Evolutionary conservation across 2,888 invertebrate genomes (phyloP).

Genomic region (Dorcus parallelipipedus): DNA sequence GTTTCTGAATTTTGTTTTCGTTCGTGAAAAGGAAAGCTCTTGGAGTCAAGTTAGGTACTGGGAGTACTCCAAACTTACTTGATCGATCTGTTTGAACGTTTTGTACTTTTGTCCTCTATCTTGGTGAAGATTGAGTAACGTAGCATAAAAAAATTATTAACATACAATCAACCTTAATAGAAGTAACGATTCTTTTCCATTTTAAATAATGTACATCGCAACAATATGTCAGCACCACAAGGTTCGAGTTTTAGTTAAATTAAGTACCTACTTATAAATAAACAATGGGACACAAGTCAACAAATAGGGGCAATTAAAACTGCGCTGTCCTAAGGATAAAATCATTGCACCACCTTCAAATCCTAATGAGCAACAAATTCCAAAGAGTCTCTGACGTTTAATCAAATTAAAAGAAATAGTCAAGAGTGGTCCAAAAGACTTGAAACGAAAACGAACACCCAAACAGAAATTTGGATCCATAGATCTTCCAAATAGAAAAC

Average conservation of each 20-base stretch:
- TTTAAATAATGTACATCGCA: too few species aligned
- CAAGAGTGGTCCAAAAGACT: constrained; percentile 45
- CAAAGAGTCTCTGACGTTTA: constrained; percentile 65
- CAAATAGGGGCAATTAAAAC: constrained; percentile 62
- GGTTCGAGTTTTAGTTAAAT: neutral
- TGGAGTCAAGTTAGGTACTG: too few species aligned
- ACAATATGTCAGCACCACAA: neutral
- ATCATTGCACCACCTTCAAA: constrained; percentile 73
- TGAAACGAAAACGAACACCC: constrained; percentile 34
- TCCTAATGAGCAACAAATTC: constrained; percentile 69
- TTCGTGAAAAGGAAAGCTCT: too few species aligned
- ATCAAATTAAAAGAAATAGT: constrained; percentile 57
- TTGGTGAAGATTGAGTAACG: too few species aligned
- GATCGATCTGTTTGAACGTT: too few species aligned
- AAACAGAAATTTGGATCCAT: constrained; percentile 7
- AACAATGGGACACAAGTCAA: constrained; percentile 69
- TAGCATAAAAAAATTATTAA: too few species aligned
- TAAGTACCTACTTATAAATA: neutral
- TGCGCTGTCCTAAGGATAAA: constrained; percentile 64
- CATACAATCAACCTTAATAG: too few species aligned
- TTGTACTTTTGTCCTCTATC: too few species aligned
- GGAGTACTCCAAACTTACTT: too few species aligned
- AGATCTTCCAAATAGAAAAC: constrained; percentile 11
- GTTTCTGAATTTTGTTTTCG: too few species aligned
- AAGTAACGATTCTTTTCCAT: too few species aligned